Evolutionary conservation across 2,113 vertebrate genomes (phyloP).

Genomic region (Sturnira hondurensis): DNA sequence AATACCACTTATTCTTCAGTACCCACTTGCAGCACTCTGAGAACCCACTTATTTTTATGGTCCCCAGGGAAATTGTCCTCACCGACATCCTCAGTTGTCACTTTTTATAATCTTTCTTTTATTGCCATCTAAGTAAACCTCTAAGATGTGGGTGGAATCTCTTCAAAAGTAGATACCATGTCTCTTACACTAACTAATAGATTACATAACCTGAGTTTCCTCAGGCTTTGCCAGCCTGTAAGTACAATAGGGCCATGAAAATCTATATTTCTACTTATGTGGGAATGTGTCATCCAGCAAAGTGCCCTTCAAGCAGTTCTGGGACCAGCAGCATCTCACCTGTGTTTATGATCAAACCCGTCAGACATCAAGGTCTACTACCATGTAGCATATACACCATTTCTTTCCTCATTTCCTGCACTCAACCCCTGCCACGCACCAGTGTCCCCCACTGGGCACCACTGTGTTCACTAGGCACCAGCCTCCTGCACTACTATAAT

Average conservation of each 20-base stretch:
- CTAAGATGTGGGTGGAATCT: background rate
- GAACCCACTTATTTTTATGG: background rate
- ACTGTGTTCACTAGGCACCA: conserved; percentile 23
- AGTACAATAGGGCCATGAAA: background rate
- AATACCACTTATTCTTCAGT: background rate
- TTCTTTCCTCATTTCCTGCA: conserved; percentile 51
- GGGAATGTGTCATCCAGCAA: background rate
- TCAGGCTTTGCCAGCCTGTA: background rate
- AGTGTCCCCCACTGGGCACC: background rate
- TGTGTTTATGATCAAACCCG: background rate
- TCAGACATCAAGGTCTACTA: background rate
- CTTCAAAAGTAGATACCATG: background rate
- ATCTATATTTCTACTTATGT: background rate
- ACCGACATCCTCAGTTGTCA: background rate
- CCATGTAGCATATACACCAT: background rate
- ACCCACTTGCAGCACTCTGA: background rate
- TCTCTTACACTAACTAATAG: background rate
- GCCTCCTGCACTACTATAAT: conserved; percentile 40
- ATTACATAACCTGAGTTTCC: background rate
- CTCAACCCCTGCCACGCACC: background rate
- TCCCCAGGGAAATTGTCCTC: background rate
- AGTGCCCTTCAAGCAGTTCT: background rate
- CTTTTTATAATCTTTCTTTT: background rate
- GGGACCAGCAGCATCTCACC: background rate
- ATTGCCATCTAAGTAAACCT: background rate